Evolutionary conservation across 2,797 vertebrate genomes (phyloP).

Genomic region (Notoglanidium macrostoma): DNA sequence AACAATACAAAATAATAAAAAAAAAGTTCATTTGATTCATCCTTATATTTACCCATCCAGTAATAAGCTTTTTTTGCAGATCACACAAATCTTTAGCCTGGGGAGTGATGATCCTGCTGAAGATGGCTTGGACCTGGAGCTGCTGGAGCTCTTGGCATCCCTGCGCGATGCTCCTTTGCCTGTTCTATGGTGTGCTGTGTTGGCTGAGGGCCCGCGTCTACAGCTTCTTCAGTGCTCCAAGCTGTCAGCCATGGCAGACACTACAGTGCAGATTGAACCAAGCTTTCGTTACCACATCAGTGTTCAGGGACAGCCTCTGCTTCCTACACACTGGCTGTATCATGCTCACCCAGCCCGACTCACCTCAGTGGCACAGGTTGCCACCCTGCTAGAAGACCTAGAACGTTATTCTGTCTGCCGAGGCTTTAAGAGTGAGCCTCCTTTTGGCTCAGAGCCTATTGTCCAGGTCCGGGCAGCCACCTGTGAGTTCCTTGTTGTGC

Average conservation of each 20-base stretch:
- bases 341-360: conserved; percentile 66
- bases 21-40: background rate
- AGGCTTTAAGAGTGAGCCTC: conserved; percentile 63
- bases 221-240: conserved; percentile 80
- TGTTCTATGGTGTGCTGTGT: conserved; percentile 75
- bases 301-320: conserved; percentile 77
- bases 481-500: conserved; percentile 75
- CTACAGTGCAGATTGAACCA: conserved; percentile 72
- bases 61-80: conserved; percentile 63
- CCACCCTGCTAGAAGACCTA: conserved; percentile 72
- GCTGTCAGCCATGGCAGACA: conserved; percentile 76
- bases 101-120: conserved; percentile 51
- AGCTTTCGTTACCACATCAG: conserved; percentile 74
- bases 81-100: conserved; percentile 78
- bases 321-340: conserved; percentile 75
- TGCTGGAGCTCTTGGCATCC: conserved; percentile 69
- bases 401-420: conserved; percentile 74
- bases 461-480: conserved; percentile 74
- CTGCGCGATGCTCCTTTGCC: conserved; percentile 69
- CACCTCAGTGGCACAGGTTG: conserved; percentile 61
- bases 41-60: background rate
- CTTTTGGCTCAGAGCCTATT: conserved; percentile 54
- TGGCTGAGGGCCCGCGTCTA: conserved; percentile 74
- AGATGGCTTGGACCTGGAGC: conserved; percentile 59
- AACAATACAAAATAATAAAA: background rate